A percentile compares a stretch with the other conserved stretches of the same genome.
Conservation (phyloP, 2,113 vertebrate genomes). For the Eonycteris spelaea region DNA sequence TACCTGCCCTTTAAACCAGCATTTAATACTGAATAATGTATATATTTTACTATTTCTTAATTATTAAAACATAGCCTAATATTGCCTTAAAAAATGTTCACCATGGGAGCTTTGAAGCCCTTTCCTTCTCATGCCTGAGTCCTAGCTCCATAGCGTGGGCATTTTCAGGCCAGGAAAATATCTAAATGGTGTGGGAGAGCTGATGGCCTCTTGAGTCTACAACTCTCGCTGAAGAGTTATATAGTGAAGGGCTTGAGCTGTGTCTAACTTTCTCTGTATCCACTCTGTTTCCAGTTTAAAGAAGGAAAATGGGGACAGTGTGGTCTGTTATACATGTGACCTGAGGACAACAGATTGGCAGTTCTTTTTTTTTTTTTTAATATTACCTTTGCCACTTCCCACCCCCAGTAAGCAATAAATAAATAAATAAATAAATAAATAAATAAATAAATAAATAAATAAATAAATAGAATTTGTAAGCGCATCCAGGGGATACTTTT, state of each 20-base stretch:
- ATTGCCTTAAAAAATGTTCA: neutral
- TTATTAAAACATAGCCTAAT: neutral
- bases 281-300: neutral
- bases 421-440: no score
- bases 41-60: neutral
- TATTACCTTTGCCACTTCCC: neutral
- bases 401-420: neutral
- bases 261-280: neutral
- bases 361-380: neutral
- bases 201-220: neutral
- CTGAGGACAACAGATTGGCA: neutral
- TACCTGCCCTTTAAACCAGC: neutral
- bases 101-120: neutral
- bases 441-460: no score
- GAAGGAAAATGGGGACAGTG: neutral
- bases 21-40: neutral
- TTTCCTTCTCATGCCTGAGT: neutral
- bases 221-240: neutral
- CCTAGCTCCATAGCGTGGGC: neutral
- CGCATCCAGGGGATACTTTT: neutral
- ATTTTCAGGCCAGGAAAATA: neutral
- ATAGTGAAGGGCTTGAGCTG: accelerated
- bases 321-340: neutral
- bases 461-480: no score
- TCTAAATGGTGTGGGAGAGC: no score